Evolutionary conservation across 2,888 invertebrate species (phyloP).

Genomic region (Deilephila elpenor): DNA sequence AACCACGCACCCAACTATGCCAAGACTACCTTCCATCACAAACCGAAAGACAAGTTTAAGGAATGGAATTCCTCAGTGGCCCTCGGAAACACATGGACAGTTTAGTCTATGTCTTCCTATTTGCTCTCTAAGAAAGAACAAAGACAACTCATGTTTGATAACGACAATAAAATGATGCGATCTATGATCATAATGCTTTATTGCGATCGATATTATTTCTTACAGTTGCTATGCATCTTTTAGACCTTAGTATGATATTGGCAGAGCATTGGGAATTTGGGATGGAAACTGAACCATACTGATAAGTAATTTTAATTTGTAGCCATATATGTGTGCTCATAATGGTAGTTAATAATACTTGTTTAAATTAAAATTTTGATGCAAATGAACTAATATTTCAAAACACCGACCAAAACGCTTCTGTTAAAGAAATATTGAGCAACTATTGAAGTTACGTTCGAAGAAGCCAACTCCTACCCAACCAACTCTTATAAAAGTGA

Average conservation of each 20-base stretch:
- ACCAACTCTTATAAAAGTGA: not conserved
- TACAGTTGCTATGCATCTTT: not conserved
- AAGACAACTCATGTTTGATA: not conserved
- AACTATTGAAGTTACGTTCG: too few relatives aligned
- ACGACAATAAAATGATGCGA: not conserved
- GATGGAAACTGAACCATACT: not conserved
- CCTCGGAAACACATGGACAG: not conserved
- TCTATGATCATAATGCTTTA: not conserved
- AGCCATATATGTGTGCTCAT: too few relatives aligned
- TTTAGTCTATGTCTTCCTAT: not conserved
- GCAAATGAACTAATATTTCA: too few relatives aligned
- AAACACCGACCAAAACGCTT: too few relatives aligned
- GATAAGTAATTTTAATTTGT: not conserved
- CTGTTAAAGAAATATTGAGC: too few relatives aligned
- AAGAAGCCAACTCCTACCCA: not conserved
- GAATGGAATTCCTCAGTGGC: constrained; percentile 47
- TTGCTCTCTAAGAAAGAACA: not conserved
- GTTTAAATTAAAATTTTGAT: too few relatives aligned
- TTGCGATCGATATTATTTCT: not conserved
- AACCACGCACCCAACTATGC: constrained; percentile 75
- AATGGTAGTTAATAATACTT: too few relatives aligned
- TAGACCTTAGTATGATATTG: not conserved
- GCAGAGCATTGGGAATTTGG: not conserved
- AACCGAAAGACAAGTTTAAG: constrained; percentile 48
- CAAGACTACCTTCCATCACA: constrained; percentile 31